These are phyloP conservation scores for Macrotis lagotis DNA, from an alignment of 2,113 vertebrate genomes.

Conservation along the genomic window DNA sequence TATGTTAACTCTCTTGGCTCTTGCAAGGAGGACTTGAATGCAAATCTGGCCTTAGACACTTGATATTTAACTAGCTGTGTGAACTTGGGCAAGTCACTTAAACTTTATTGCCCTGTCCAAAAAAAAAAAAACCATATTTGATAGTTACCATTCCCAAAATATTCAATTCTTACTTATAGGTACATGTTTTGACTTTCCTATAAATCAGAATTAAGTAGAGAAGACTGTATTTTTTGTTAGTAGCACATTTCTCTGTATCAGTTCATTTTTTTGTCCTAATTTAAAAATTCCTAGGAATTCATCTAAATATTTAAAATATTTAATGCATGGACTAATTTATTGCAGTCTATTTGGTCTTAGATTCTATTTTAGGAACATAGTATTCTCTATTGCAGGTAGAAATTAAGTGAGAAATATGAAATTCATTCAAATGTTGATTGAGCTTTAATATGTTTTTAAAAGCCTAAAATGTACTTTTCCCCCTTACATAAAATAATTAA, in stretches of 20 bases:
- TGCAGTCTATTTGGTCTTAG: neutral
- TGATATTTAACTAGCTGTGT: too few relatives aligned
- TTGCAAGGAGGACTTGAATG: too few relatives aligned
- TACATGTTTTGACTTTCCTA: neutral
- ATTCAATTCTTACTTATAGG: fast-evolving
- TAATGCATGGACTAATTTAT: neutral
- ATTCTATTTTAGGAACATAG: neutral
- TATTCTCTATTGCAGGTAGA: neutral
- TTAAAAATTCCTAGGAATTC: neutral
- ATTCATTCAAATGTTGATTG: neutral
- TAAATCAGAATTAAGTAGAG: neutral
- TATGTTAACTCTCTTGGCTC: too few relatives aligned
- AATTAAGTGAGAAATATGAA: neutral
- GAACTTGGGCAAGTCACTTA: too few relatives aligned
- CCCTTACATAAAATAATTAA: neutral
- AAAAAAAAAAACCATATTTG: neutral
- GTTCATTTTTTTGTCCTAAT: neutral
- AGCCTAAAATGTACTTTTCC: neutral
- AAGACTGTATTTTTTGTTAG: neutral
- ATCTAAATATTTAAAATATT: neutral
- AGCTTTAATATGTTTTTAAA: neutral
- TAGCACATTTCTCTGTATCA: fast-evolving
- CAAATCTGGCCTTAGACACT: too few relatives aligned
- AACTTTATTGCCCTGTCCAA: too few relatives aligned
- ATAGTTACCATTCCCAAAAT: neutral